Percentiles rank a stretch among this genome's conserved stretches.
phyloP scores from a whole-genome alignment of 2,888 invertebrate species.

The Rotaria socialis region DNA sequence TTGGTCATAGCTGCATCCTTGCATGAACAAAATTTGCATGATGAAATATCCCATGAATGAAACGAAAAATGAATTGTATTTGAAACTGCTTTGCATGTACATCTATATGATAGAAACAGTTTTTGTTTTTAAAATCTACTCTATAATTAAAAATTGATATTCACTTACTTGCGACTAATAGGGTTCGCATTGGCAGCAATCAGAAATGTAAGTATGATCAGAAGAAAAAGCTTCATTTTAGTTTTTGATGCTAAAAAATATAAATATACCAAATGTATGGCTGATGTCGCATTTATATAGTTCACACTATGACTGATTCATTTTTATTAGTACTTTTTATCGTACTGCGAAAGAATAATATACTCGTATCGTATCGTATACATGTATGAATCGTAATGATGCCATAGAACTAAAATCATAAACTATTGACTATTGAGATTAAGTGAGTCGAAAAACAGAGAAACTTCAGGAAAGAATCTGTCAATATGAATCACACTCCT shows the following conservation, averaged over 20 bases:
- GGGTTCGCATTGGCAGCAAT: not conserved
- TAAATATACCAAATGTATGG: not conserved
- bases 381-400: not conserved
- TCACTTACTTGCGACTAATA: not conserved
- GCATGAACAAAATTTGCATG: conserved; percentile 31
- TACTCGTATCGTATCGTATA: not conserved
- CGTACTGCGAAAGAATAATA: not conserved
- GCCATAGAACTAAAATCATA: not conserved
- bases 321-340: too few relatives aligned
- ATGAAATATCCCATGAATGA: conserved; percentile 11
- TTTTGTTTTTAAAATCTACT: too few relatives aligned
- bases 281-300: not conserved
- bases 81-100: conserved; percentile 26
- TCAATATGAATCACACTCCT: too few relatives aligned
- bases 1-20: not conserved
- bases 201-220: not conserved
- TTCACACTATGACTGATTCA: too few relatives aligned
- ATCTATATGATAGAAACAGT: not conserved
- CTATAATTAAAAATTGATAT: not conserved
- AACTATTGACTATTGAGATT: not conserved
- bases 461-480: not conserved
- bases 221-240: not conserved
- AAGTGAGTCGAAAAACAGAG: not conserved
- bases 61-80: conserved; percentile 8
- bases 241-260: not conserved